These are phyloP conservation scores for Epicampocera succincta DNA, from an alignment of 2,888 invertebrate genomes.

Conservation along the genomic window DNA sequence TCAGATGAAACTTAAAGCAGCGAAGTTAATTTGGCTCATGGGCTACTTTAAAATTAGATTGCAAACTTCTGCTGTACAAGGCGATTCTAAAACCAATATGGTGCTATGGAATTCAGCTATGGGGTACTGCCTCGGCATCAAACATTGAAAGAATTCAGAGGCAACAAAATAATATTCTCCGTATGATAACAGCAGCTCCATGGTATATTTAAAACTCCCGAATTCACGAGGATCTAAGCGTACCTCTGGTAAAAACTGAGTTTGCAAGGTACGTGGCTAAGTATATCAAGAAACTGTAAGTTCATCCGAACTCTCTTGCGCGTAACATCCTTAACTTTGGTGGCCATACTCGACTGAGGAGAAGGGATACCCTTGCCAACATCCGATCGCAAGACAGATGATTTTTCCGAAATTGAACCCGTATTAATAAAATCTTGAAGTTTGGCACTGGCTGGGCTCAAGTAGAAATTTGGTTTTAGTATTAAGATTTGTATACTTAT, in stretches of 20 bases:
- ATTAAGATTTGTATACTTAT: too few relatives aligned
- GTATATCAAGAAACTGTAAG: too few relatives aligned
- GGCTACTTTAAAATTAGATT: neutral
- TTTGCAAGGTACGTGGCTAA: neutral
- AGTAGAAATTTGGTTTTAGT: too few relatives aligned
- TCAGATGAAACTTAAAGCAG: neutral
- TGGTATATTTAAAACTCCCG: slow-evolving; percentile 11
- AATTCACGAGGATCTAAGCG: neutral
- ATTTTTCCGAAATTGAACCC: too few relatives aligned
- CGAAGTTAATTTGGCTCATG: neutral
- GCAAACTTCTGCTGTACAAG: neutral
- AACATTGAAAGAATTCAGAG: slow-evolving; percentile 10
- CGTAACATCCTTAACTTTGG: too few relatives aligned
- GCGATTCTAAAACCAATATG: slow-evolving; percentile 13
- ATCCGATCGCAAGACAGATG: too few relatives aligned
- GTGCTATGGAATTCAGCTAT: slow-evolving; percentile 16
- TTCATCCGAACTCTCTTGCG: too few relatives aligned
- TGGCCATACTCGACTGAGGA: too few relatives aligned
- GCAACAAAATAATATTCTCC: neutral
- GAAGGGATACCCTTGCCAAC: too few relatives aligned
- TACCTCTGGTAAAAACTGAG: neutral
- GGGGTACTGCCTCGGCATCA: slow-evolving; percentile 6
- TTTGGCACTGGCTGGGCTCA: too few relatives aligned
- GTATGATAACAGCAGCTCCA: neutral
- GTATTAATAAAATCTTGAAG: too few relatives aligned